Base-by-base conservation (phyloP, 2,113 vertebrate genomes). In the Murina feae region DNA sequence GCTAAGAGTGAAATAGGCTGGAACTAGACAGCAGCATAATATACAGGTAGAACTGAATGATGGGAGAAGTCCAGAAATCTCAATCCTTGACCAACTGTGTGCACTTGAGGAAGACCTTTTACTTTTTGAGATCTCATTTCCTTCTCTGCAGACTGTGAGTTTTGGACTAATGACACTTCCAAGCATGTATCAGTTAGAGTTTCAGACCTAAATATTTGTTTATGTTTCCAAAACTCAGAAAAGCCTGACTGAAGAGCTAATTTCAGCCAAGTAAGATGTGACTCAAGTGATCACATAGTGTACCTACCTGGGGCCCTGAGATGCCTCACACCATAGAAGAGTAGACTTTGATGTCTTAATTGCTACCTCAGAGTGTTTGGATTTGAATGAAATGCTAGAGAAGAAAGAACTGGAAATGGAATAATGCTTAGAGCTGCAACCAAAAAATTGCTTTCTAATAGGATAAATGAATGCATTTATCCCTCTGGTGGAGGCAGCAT, bases 171-270 rank as follows among this genome's bases (percentile, higher is more conserved):
- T 69, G 42, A 55, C 58, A 51, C 6, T 58, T 58, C 23, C 0
- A 55, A 88, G 58, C 51, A 65, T 65, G 20, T 44, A 68, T n/a
- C 55, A 47, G 89, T 81, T 88, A 75, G 55, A 72, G 42, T 63
- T 91, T 91, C 53, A 58, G 20, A n/a, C 84, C 11, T 83, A 69
- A 89, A 58, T 7, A 49, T 90, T 66, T 79, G 14, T 72, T 75
- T 93, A 78, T 83, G 13, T 85, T 85, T 91, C 32, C 21, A n/a
- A 71, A 93, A 93, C 44, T 86, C 37, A 58, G 42, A 63, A 95
- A 75, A 91, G 23, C 30, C 58, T 44, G 14, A 81, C 3, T 85
- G 53, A 76, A 51, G 44, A 89, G 58, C 17, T 53, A 35, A 91
- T 75, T 91, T 32, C 65, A 93, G 42, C 10, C 23, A 81, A 60